Evolutionary conservation across 2,888 invertebrate species (phyloP).

Genomic region (Exocentrus adspersus): DNA sequence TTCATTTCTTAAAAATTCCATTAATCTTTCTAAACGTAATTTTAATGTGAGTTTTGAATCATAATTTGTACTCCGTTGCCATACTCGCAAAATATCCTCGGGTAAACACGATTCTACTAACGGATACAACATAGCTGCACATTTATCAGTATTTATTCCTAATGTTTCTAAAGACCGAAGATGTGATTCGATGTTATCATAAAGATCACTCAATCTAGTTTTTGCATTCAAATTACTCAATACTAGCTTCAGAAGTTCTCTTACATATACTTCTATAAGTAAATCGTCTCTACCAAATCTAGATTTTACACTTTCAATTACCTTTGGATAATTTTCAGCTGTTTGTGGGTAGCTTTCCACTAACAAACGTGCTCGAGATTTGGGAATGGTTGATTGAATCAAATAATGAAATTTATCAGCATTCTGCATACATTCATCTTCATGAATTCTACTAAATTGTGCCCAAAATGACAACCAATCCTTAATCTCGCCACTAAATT

Average conservation of each 20-base stretch:
- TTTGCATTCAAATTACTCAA: conserved; percentile 21
- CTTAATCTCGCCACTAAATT: conserved; percentile 40
- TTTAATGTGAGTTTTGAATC: not conserved
- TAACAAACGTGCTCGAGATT: conserved; percentile 36
- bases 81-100: conserved; percentile 17
- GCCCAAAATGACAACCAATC: conserved; percentile 46
- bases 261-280: conserved; percentile 13
- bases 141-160: conserved; percentile 15
- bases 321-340: conserved; percentile 39
- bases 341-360: conserved; percentile 41
- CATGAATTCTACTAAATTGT: conserved; percentile 45
- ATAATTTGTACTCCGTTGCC: not conserved
- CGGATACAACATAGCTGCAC: conserved; percentile 24
- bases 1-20: conserved; percentile 17
- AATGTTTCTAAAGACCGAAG: conserved; percentile 20
- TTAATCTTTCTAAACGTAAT: conserved; percentile 6
- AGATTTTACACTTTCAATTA: conserved; percentile 41
- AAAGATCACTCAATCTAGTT: conserved; percentile 4
- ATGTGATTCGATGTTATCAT: conserved; percentile 21
- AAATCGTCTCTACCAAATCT: conserved; percentile 49
- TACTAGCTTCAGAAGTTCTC: conserved; percentile 18
- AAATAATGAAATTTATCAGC: conserved; percentile 44
- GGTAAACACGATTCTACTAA: conserved; percentile 24
- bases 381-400: conserved; percentile 37
- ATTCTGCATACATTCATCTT: conserved; percentile 34